Evolutionary conservation across 2,113 vertebrate species (phyloP).

Genomic region (Apteryx owenii): DNA sequence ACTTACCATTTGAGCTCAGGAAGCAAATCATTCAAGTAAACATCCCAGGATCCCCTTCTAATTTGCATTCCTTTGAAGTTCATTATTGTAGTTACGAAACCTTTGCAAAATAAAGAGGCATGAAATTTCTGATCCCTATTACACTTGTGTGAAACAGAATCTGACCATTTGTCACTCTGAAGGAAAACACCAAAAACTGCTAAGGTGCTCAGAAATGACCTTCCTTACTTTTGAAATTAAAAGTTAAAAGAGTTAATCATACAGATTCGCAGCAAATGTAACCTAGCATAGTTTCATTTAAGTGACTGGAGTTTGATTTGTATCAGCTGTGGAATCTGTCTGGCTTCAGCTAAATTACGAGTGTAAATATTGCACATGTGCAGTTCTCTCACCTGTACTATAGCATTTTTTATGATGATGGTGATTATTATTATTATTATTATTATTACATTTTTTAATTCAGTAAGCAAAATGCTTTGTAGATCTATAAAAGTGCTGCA

Average conservation of each 20-base stretch:
- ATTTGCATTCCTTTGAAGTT: slow-evolving; percentile 4
- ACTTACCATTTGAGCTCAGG: not conserved
- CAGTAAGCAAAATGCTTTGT: not conserved
- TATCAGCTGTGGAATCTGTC: not conserved
- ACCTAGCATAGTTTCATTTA: not conserved
- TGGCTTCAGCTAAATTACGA: not conserved
- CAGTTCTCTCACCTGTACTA: not conserved
- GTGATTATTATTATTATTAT: not conserved
- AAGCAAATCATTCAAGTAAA: not conserved
- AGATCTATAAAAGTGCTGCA: not conserved
- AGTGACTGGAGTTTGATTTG: not conserved
- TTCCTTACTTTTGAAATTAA: not conserved
- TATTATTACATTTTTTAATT: not conserved
- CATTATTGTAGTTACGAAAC: slow-evolving; percentile 12
- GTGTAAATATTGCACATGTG: not conserved
- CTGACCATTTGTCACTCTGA: not conserved
- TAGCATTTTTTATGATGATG: not conserved
- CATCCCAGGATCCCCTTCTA: not conserved
- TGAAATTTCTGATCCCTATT: not conserved
- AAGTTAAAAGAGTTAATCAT: not conserved
- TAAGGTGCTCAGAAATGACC: not conserved
- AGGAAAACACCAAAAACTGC: not conserved
- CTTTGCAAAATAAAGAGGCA: not conserved
- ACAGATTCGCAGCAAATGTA: not conserved
- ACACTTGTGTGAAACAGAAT: not conserved